Percentiles rank a stretch among this genome's conserved stretches.
phyloP scores from a whole-genome alignment of 2,888 invertebrate species.

The Lasioglossum oenotherae region DNA sequence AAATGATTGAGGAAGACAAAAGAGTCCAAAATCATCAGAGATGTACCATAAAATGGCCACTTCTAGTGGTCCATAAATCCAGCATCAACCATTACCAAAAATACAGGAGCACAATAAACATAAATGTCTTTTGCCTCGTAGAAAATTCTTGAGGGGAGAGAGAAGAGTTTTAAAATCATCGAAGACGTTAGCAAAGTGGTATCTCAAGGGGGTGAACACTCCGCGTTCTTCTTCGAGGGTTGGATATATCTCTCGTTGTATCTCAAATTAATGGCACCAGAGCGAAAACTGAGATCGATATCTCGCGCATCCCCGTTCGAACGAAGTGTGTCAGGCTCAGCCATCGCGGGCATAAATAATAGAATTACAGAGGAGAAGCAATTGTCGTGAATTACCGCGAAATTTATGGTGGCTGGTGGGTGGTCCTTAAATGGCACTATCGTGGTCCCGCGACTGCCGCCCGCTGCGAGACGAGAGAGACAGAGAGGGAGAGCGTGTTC shows the following conservation, averaged over 20 bases:
- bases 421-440: conserved; percentile 55
- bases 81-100: no score
- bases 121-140: no score
- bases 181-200: neutral
- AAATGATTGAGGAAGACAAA: no score
- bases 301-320: conserved; percentile 48
- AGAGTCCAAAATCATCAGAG: no score
- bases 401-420: conserved; percentile 73
- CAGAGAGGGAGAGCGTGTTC: neutral
- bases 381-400: conserved; percentile 77
- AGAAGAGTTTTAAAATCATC: no score
- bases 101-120: no score
- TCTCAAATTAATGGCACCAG: conserved; percentile 40
- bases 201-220: neutral
- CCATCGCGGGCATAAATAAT: conserved; percentile 68
- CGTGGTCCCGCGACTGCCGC: conserved; percentile 14
- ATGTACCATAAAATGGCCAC: no score
- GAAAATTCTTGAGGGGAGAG: no score
- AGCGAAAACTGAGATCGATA: conserved; percentile 71
- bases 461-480: neutral
- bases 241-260: neutral
- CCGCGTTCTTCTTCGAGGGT: neutral
- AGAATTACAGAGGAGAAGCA: conserved; percentile 70
- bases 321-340: conserved; percentile 53
- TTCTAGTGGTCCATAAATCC: no score